These are phyloP conservation scores for rabbit (Oryctolagus cuniculus) DNA, from an alignment of 2,113 vertebrate species.

Conservation along the genomic window mOryCun1.1 NC_091448.1:9885001-9885500, in stretches of 20 bases:
- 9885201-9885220: slow-evolving; percentile 79
- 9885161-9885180: slow-evolving; percentile 75
- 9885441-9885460: slow-evolving; percentile 85
- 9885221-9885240: slow-evolving; percentile 67
- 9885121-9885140: slow-evolving; percentile 61
- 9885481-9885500: slow-evolving; percentile 84
- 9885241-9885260: slow-evolving; percentile 64
- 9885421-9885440: slow-evolving; percentile 87
- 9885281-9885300: slow-evolving; percentile 69
- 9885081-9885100: slow-evolving; percentile 59
- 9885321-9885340: slow-evolving; percentile 83
- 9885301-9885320: slow-evolving; percentile 81
- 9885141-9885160: slow-evolving; percentile 69
- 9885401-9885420: slow-evolving; percentile 88
- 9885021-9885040: neutral
- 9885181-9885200: slow-evolving; percentile 52
- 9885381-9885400: slow-evolving; percentile 87
- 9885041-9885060: slow-evolving; percentile 71
- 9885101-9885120: slow-evolving; percentile 68
- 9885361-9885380: slow-evolving; percentile 89
- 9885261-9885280: slow-evolving; percentile 76
- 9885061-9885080: slow-evolving; percentile 60
- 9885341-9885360: slow-evolving; percentile 88
- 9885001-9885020: neutral
- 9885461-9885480: slow-evolving; percentile 79